Conservation (phyloP, 2,113 vertebrate genomes). For the Melierax canorus region DNA sequence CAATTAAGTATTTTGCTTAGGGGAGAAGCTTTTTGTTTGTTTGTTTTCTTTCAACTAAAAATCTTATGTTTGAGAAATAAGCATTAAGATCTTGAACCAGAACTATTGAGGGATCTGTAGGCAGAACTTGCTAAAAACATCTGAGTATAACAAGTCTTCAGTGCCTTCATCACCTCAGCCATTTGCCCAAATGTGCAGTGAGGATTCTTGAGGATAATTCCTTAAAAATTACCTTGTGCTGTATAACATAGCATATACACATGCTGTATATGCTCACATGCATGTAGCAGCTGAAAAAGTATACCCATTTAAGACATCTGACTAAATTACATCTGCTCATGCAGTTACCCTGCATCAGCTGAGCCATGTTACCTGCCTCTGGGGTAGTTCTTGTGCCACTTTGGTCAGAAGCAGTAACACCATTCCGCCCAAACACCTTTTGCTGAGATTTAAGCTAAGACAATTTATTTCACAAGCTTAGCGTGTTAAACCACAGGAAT, state of each 20-base stretch:
- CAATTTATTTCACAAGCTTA: background rate
- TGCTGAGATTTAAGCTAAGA: background rate
- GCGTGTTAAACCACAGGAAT: rapidly evolving
- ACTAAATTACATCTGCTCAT: background rate
- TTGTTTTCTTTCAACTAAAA: background rate
- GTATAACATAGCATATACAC: background rate
- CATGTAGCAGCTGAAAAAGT: background rate
- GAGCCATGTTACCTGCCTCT: background rate
- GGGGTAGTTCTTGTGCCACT: background rate
- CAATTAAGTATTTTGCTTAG: background rate
- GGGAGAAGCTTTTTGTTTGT: background rate
- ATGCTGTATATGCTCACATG: background rate
- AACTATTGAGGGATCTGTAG: background rate
- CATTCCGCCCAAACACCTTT: background rate
- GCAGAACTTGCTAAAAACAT: background rate
- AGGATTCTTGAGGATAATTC: background rate
- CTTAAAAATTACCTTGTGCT: background rate
- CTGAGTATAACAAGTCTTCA: background rate
- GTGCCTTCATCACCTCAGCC: background rate
- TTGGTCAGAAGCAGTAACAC: background rate
- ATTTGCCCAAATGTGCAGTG: background rate
- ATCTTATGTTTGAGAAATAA: background rate
- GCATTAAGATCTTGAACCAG: background rate
- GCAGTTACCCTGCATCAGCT: background rate
- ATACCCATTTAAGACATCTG: background rate